Evolutionary conservation across 2,888 invertebrate genomes (phyloP).

Genomic region (Eretmocerus hayati): DNA sequence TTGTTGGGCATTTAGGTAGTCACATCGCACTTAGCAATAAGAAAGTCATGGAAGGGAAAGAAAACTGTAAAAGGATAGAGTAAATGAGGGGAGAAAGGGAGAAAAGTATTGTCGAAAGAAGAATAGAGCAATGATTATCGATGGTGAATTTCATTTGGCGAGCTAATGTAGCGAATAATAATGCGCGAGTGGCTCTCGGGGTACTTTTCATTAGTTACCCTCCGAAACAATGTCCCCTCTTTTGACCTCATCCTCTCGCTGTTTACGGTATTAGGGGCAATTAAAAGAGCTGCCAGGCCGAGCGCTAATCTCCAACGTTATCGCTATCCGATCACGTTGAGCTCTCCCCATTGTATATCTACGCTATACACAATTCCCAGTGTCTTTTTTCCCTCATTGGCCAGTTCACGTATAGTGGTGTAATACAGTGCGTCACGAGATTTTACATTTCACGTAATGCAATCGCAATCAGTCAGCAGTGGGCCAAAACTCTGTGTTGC

Average conservation of each 20-base stretch:
- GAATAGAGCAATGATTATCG: slow-evolving; percentile 31
- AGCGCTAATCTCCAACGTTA: slow-evolving; percentile 26
- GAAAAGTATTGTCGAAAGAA: slow-evolving; percentile 1
- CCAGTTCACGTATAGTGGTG: too few relatives aligned
- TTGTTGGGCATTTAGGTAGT: too few relatives aligned
- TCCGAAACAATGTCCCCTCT: slow-evolving; percentile 15
- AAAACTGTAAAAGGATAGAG: slow-evolving; percentile 2
- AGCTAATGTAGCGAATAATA: slow-evolving; percentile 45
- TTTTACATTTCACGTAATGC: too few relatives aligned
- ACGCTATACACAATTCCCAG: too few relatives aligned
- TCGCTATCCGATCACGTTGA: slow-evolving; percentile 11
- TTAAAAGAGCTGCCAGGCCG: slow-evolving; percentile 34
- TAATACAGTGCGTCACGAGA: too few relatives aligned
- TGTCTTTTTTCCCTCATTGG: too few relatives aligned
- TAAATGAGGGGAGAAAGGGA: neutral
- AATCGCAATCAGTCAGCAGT: slow-evolving; percentile 12
- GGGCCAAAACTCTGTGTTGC: slow-evolving; percentile 3
- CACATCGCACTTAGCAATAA: too few relatives aligned
- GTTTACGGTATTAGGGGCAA: slow-evolving; percentile 39
- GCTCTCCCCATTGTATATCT: slow-evolving; percentile 16
- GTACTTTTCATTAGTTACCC: slow-evolving; percentile 41
- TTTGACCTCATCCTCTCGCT: too few relatives aligned
- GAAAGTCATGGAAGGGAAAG: too few relatives aligned
- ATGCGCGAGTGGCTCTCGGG: slow-evolving; percentile 30
- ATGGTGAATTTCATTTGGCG: slow-evolving; percentile 43